Evolutionary conservation across 1,140 invertebrate species (phyloP).

Genomic region (Acromyrmex charruanus): DNA sequence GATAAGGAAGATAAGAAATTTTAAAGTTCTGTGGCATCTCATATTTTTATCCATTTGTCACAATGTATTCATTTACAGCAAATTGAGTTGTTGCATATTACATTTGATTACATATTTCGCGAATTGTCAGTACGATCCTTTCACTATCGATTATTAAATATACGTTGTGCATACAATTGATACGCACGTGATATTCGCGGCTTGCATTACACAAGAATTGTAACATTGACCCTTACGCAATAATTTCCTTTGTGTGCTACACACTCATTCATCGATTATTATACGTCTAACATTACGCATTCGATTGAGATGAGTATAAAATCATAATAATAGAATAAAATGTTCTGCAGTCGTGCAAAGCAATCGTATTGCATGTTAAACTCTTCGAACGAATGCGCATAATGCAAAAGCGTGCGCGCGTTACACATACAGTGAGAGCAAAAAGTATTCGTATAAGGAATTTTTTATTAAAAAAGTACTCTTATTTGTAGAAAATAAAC

Average conservation of each 20-base stretch:
- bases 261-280: neutral
- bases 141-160: conserved; percentile 42
- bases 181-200: neutral
- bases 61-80: neutral
- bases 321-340: neutral
- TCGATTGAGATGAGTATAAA: neutral
- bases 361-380: conserved; percentile 63
- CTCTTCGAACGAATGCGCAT: conserved; percentile 24
- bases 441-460: too few species aligned
- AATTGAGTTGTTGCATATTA: conserved; percentile 19
- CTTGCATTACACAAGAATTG: neutral
- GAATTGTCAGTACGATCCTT: conserved; percentile 21
- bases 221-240: conserved; percentile 51
- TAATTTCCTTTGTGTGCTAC: neutral
- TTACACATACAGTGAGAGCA: conserved; percentile 23
- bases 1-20: neutral
- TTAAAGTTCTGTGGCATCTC: too few species aligned
- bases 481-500: too few species aligned
- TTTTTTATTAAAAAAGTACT: too few species aligned
- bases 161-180: neutral
- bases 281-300: neutral
- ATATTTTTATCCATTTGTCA: neutral
- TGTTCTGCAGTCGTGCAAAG: neutral
- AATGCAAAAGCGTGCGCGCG: conserved; percentile 34
- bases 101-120: conserved; percentile 29